Conservation (phyloP, 2,113 vertebrate species). For the Hippocampus barbouri region DNA sequence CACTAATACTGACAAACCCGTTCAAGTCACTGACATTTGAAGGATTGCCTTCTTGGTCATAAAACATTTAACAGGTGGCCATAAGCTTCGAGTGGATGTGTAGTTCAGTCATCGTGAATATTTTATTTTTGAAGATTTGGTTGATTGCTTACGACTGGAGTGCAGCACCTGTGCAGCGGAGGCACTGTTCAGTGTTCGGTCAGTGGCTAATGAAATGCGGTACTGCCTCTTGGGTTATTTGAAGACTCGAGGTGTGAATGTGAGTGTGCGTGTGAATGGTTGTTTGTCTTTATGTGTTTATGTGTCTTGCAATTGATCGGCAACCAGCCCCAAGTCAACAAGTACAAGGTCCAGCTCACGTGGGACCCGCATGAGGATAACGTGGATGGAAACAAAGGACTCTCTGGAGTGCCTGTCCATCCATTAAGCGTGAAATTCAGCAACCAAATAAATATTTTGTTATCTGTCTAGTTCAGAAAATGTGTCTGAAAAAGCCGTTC, state of each 20-base stretch:
- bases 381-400: too few species aligned
- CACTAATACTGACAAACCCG: neutral
- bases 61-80: neutral
- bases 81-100: neutral
- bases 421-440: too few species aligned
- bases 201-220: neutral
- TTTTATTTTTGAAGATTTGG: too few species aligned
- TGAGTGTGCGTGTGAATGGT: neutral
- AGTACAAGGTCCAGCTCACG: neutral
- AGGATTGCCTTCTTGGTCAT: neutral
- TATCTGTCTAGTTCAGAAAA: too few species aligned
- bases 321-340: neutral
- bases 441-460: too few species aligned
- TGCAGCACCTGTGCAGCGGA: neutral
- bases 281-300: neutral
- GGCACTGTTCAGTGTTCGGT: neutral
- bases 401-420: too few species aligned
- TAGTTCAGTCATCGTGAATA: neutral
- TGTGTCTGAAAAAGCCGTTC: too few species aligned
- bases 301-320: too few species aligned
- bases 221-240: neutral
- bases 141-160: neutral
- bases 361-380: neutral
- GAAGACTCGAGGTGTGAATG: too few species aligned
- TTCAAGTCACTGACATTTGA: neutral